Evolutionary conservation across 2,113 vertebrate genomes (phyloP), one percentile per base, ranked within the genome.

Genomic region (Aptenodytes forsteri): DNA sequence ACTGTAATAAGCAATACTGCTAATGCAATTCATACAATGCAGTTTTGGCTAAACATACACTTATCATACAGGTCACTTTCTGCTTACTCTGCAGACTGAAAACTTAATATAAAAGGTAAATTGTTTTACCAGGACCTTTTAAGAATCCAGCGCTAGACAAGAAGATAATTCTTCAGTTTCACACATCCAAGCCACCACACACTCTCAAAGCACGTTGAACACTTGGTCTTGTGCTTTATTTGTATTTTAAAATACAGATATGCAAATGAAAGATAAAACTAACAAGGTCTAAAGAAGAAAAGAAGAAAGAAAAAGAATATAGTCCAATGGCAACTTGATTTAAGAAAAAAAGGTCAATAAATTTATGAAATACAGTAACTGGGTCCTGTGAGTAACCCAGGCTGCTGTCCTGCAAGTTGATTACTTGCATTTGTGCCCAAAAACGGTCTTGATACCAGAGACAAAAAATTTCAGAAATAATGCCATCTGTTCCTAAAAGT

Each of bases 1-100:
- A 96, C 95, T 96, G 89, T 88, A 93, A 85, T 89, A 83, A 95
- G 61, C 88, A 72, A 58, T 64, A 69, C 82, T 91, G 94, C 92
- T 80, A 91, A 80, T 90, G 85, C 94, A 95, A 97, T 91, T 95
- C 89, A 97, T 71, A 78, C 58, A 84, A 54, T 42, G 80, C 85
- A 67, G 46, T 23, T 90, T 71, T 69, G 91, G 79, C 62, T 86
- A 52, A 93, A 82, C 84, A 83, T 76, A 87, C 80, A 78, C 13
- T 90, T 83, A 76, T 7, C 94, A 59, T 40, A 86, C 65, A 67
- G 92, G 61, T 97, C 97, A 94, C 86, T 27, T 70, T 77, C 91
- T 90, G 90, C 96, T 97, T 94, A 84, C 91, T 72, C 69, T 78
- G 25, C 58, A 84, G 86, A 67, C 72, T 81, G 64, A 89, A 47